Base-by-base conservation (phyloP, 2,797 vertebrate species). In the Fratercula arctica region DNA sequence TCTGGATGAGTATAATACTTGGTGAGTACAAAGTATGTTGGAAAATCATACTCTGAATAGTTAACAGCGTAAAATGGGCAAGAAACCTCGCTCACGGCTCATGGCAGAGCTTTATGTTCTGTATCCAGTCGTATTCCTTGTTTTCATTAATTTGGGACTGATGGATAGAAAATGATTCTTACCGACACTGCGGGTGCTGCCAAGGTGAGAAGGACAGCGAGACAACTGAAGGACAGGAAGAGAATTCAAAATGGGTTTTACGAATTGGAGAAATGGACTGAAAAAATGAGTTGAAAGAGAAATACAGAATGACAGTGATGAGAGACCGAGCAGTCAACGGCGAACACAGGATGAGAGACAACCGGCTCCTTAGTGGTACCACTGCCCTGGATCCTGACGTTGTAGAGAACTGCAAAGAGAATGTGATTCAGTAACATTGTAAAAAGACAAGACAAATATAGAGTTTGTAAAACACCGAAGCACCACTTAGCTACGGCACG, bases 41-140 rank as follows among this genome's bases (percentile, higher is more conserved):
- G 69, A 94, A 96, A 92, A 87, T 72, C 85, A 68, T 57, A 80
- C n/a, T 91, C 78, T n/a, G 68, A 91, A 77, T 18, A 57, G 41
- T 59, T 50, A 59, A 60, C 8, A 68, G 59, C 8, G 35, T 83
- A 66, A 90, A 96, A 83, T 2, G 1, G 85, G 26, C 50, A 87
- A 51, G 56, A 85, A 91, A 74, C 13, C 35, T 85, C 87, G 85
- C 1, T 3, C 16, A 3, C 11, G 37, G 43, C 54, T 93, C 59
- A 19, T 19, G 9, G 19, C 80, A 95, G 59, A 94, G 70, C 61
- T 92, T 93, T 83, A 50, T 25, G 35, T 53, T 67, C 75, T 89
- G 35, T 39, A 93, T 68, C 60, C 68, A 78, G 63, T 61, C 26
- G 6, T 21, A 87, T 6, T 77, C 41, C 45, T 39, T 64, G 69